These are phyloP conservation scores for Brenthis daphne DNA, from an alignment of 2,888 invertebrate species.

Conservation along the genomic window DNA sequence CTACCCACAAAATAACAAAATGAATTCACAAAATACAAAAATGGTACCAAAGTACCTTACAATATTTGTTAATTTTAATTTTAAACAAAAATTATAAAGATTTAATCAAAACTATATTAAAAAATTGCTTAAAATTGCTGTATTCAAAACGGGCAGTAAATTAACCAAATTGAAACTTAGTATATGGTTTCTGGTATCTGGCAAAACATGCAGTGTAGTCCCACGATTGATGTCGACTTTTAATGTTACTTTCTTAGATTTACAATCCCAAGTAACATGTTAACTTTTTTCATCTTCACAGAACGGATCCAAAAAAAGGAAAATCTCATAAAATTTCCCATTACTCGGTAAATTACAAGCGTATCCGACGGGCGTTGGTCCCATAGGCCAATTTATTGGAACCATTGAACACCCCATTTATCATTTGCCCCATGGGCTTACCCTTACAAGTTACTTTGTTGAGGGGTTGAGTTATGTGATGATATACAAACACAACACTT, in stretches of 20 bases:
- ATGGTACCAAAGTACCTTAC: too few species aligned
- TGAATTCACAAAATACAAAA: too few species aligned
- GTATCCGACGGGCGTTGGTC: conserved; percentile 35
- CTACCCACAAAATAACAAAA: too few species aligned
- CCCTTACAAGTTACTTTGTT: conserved; percentile 12
- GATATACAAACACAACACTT: conserved; percentile 7
- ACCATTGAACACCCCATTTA: conserved; percentile 32
- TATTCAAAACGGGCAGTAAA: too few species aligned
- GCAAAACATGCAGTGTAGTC: neutral
- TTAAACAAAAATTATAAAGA: too few species aligned
- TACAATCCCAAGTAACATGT: conserved; percentile 9
- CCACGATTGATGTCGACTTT: neutral
- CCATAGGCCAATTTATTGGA: conserved; percentile 43
- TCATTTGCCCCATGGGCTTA: conserved; percentile 24
- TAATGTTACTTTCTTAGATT: neutral
- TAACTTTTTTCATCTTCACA: conserved; percentile 6
- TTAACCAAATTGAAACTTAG: too few species aligned
- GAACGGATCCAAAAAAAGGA: conserved; percentile 16
- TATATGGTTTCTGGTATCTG: too few species aligned
- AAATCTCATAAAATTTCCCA: conserved; percentile 38
- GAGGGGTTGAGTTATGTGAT: conserved; percentile 7
- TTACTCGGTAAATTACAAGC: conserved; percentile 41
- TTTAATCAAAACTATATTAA: too few species aligned
- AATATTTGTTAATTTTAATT: too few species aligned
- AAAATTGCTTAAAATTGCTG: too few species aligned